Base-by-base conservation (phyloP, 2,113 vertebrate genomes). In the Speoplatyrhinus poulsoni region DNA sequence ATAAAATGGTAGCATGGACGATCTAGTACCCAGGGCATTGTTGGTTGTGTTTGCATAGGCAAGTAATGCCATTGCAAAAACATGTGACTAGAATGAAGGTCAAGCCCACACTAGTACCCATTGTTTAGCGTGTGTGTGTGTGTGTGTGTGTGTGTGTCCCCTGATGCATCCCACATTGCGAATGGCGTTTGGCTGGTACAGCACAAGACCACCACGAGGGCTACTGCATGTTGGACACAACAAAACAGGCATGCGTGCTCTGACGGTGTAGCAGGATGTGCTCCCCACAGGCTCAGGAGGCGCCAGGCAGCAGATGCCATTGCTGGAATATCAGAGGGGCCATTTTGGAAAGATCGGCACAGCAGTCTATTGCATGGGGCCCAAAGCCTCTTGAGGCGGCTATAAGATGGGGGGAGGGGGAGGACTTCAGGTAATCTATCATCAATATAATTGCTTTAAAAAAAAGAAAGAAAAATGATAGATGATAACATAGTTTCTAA, bases 321-420 rank as follows among this genome's bases (percentile, higher is more conserved):
- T 64, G 53, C 54, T 69, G 26, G 70, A 65, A 2, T 61, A 58
- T 74, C 72, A 62, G 74, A 74, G 61, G 69, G 70, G 1, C 70
- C 72, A 58, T 17, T 47, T 71, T 26, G 79, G 81, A 68, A 83
- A 67, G 15, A 50, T 76, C 47, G 71, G 67, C 80, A 86, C 81
- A 81, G 80, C 55, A 69, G 69, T 81, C 80, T 72, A 57, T 74
- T 76, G 49, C 49, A 52, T 53, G 6, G 77, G 56, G 59, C 66
- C 36, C 36, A 41, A 41, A 15, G 4, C 50, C 11, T 52, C 50
- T 52, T 52, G 50, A 52, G 12, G 12, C 4, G 15, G 12, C 50
- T 12, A 12, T 9, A 12, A 3, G 50, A 15, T 1, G 26, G 26
- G 26, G 1, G 26, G 2, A 26, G 26, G 26, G 26, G 26, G 26